A percentile compares a stretch with the other conserved stretches of the same genome.
Conservation (phyloP, 1,140 invertebrate species). For the Oreohelix idahoensis region DNA sequence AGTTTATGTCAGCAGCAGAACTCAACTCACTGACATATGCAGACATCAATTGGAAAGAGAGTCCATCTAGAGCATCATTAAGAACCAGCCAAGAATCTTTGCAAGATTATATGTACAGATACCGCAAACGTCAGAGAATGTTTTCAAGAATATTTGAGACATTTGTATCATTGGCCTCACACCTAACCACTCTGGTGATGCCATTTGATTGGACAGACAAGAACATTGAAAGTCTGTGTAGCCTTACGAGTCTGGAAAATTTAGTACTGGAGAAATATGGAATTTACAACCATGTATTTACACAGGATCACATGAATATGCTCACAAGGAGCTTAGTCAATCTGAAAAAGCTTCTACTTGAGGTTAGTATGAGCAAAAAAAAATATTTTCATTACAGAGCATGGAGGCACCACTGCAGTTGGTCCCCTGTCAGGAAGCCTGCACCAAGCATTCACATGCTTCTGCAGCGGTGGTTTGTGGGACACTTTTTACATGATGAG, state of each 20-base stretch:
- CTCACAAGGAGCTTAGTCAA: constrained; percentile 7
- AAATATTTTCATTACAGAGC: no score
- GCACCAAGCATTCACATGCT: no score
- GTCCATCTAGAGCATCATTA: constrained; percentile 64
- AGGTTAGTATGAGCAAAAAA: constrained; percentile 13
- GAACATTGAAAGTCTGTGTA: constrained; percentile 58
- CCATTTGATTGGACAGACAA: constrained; percentile 70
- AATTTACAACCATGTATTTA: constrained; percentile 24
- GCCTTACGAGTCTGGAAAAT: constrained; percentile 59
- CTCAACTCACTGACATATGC: constrained; percentile 56
- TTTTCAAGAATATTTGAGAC: constrained; percentile 67
- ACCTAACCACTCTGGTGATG: constrained; percentile 61
- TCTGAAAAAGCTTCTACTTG: constrained; percentile 30
- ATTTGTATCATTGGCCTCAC: constrained; percentile 59
- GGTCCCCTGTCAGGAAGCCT: no score
- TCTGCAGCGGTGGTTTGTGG: no score
- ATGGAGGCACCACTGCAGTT: no score
- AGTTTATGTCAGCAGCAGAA: constrained; percentile 51
- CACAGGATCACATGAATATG: constrained; percentile 23
- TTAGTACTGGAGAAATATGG: constrained; percentile 68
- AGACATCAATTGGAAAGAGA: constrained; percentile 70
- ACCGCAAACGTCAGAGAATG: constrained; percentile 57
- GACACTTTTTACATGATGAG: no score
- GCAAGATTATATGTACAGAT: constrained; percentile 50
- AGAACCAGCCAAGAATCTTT: constrained; percentile 52